Percentiles rank a stretch among this genome's conserved stretches.
phyloP scores from a whole-genome alignment of 2,113 vertebrate genomes.

The Zosterops borbonicus region DNA sequence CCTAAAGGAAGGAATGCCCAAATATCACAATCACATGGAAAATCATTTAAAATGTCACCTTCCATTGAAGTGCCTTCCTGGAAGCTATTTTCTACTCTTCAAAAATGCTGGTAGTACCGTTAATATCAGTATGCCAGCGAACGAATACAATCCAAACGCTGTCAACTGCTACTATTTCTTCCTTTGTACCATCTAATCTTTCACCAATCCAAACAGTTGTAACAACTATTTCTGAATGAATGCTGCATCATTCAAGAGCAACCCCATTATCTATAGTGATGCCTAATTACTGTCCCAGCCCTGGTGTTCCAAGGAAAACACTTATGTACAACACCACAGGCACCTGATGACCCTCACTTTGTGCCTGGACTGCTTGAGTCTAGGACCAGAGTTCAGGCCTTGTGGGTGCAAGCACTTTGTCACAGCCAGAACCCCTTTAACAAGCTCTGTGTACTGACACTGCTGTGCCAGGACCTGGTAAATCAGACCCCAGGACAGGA shows the following conservation, averaged over 20 bases:
- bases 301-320: rapidly evolving
- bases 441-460: neutral
- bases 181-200: neutral
- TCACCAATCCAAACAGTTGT: neutral
- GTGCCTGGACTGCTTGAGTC: rapidly evolving
- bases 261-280: neutral
- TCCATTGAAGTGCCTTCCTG: neutral
- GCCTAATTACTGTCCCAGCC: neutral
- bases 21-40: neutral
- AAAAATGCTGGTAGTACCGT: neutral
- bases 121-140: neutral
- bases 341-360: rapidly evolving
- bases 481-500: neutral
- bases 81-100: neutral
- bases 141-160: neutral
- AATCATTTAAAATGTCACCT: neutral
- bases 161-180: neutral
- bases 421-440: neutral
- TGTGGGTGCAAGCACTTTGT: neutral
- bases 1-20: neutral
- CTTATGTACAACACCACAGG: neutral
- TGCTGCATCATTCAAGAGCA: neutral
- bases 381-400: neutral
- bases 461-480: neutral
- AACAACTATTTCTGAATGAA: neutral